Evolutionary conservation across 53 echinoderm and acorn worm species (phyloP).

Genomic region (Arbacia lixula): DNA sequence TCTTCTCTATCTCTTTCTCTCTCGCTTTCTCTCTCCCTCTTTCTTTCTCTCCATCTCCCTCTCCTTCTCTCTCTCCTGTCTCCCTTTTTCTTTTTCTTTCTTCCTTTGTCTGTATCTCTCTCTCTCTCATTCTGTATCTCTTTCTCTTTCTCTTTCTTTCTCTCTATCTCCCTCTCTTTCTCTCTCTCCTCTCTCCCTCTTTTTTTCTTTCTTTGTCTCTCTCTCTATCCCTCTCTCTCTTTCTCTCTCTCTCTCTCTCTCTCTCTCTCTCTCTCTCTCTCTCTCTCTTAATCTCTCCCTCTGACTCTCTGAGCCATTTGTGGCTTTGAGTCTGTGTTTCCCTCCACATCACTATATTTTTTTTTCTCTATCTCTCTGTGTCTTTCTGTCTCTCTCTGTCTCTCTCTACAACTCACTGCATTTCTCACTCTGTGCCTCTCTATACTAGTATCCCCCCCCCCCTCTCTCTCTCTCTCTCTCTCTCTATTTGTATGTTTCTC

Average conservation of each 20-base stretch:
- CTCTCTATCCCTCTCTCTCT: not conserved
- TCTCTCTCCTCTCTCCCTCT: not conserved
- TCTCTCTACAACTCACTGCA: not conserved
- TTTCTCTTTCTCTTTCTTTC: not conserved
- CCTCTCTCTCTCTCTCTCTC: not conserved
- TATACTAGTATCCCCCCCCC: not conserved
- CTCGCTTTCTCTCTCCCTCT: not conserved
- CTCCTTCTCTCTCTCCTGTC: not conserved
- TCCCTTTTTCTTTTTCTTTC: not conserved
- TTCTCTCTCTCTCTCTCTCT: no score
- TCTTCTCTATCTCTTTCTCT: not conserved
- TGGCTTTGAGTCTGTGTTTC: not conserved
- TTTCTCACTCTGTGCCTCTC: not conserved
- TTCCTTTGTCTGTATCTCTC: not conserved
- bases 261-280: not conserved
- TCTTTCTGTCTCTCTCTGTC: not conserved
- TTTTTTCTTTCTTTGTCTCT: not conserved
- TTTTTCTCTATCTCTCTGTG: not conserved
- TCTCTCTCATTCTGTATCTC: no score
- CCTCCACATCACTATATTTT: not conserved
- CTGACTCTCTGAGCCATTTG: not conserved
- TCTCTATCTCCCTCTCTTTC: not conserved
- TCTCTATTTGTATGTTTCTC: not conserved
- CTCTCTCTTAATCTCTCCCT: not conserved
- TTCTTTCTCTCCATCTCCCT: not conserved